Evolutionary conservation across 1,140 invertebrate species (phyloP), one percentile per base, ranked within the genome.

Genomic region (Orchestia grillus): DNA sequence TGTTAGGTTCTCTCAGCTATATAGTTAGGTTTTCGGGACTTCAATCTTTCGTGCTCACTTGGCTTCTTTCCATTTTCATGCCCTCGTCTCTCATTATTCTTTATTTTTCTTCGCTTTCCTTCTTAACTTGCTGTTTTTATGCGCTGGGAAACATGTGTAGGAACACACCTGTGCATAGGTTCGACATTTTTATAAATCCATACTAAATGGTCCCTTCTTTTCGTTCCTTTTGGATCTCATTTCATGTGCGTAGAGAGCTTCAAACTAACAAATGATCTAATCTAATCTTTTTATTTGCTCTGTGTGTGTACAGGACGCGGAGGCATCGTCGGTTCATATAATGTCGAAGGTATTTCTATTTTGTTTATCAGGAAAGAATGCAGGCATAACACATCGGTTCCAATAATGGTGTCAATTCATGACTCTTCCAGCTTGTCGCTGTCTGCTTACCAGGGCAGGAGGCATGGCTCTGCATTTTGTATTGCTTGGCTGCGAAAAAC

Each of bases 321-420:
- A 97, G 96, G 96, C 47, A 96, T 97, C 95, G 96, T 97, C 91
- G 96, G 96, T 95, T 97, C 96, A 94, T 97, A 97, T 96, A 96
- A 96, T 57, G 96, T 96, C 96, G 96, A 96, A 96, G 96, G 96
- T 96, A 96, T 91, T 90, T 44, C 44, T 87, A 90, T 90, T 90
- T 90, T 90, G 88, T 90, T 90, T 90, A 23, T 90, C 41, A 90
- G 88, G 88, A 41, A 90, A 36, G 88, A 19, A 11, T 42, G 88
- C 88, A 77, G 62, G 62, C 62, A 77, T 77, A 77, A 77, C 62
- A 23, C 28, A 77, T 3, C 62, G 62, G 62, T 77, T 36, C 62
- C 28, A 77, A 77, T 77, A 36, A 77, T 77, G 62, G 62, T 77
- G 36, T 77, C 62, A 77, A 36, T 28, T 77, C 62, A 77, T 77